Conservation (phyloP, 2,113 vertebrate genomes). For the Reinhardtius hippoglossoides region DNA sequence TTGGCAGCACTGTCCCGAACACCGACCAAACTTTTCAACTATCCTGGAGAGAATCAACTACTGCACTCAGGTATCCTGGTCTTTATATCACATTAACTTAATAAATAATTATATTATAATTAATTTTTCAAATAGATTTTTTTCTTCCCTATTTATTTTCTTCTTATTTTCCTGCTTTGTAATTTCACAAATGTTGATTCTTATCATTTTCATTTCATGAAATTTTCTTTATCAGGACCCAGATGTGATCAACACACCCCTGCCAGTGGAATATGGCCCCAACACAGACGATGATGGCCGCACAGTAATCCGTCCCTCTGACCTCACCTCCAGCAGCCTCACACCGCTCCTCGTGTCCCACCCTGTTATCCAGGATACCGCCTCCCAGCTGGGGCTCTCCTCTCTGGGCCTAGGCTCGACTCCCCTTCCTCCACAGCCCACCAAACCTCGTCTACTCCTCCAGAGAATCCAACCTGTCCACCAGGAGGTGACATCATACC, state of each 20-base stretch:
- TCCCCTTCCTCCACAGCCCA: slow-evolving; percentile 62
- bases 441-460: slow-evolving; percentile 74
- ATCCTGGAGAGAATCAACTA: slow-evolving; percentile 92
- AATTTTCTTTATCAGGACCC: slow-evolving; percentile 83
- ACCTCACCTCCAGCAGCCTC: slow-evolving; percentile 80
- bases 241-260: slow-evolving; percentile 90
- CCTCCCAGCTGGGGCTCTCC: slow-evolving; percentile 64
- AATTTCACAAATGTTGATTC: not conserved
- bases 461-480: slow-evolving; percentile 74
- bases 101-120: no score
- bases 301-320: slow-evolving; percentile 76
- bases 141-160: not conserved
- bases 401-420: slow-evolving; percentile 37
- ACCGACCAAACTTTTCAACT: slow-evolving; percentile 90
- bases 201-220: not conserved
- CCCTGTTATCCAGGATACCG: slow-evolving; percentile 70
- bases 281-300: slow-evolving; percentile 85
- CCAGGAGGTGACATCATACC: slow-evolving; percentile 83
- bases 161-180: not conserved
- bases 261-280: slow-evolving; percentile 87
- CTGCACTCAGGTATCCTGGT: slow-evolving; percentile 88
- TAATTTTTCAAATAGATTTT: not conserved
- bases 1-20: slow-evolving; percentile 94
- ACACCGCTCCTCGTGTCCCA: slow-evolving; percentile 82
- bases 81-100: not conserved